Evolutionary conservation across 2,113 vertebrate genomes (phyloP).

Genomic region (Sceloporus undulatus): DNA sequence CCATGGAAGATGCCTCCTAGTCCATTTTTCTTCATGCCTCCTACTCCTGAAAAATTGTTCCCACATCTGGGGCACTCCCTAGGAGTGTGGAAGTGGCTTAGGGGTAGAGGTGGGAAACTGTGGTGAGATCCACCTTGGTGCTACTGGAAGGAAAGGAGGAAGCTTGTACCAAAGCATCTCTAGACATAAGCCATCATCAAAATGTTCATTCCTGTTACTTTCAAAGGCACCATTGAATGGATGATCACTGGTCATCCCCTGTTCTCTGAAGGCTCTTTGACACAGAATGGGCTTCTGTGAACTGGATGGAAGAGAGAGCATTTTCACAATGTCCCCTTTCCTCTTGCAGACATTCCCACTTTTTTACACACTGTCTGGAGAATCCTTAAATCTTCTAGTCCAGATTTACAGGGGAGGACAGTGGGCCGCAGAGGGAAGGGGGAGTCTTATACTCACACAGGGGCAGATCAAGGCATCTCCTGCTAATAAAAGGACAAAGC

Average conservation of each 20-base stretch:
- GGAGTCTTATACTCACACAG: neutral
- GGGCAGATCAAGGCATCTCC: neutral
- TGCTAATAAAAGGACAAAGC: neutral
- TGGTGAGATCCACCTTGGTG: neutral
- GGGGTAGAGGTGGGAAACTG: neutral
- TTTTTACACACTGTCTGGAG: neutral
- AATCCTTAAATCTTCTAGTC: neutral
- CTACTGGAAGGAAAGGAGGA: neutral
- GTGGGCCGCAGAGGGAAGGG: neutral
- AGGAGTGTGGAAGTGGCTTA: too few species aligned
- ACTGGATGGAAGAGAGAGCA: too few species aligned
- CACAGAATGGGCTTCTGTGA: neutral
- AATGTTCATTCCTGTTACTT: neutral
- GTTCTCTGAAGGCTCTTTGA: neutral
- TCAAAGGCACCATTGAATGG: neutral
- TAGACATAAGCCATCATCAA: neutral
- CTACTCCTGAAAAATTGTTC: neutral
- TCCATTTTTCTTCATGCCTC: neutral
- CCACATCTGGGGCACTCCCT: too few species aligned
- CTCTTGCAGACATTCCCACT: neutral
- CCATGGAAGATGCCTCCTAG: neutral
- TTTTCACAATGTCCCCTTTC: neutral
- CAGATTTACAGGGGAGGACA: neutral
- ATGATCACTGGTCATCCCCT: neutral
- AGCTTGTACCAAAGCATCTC: neutral